These are phyloP conservation scores for Baryphthengus martii DNA, from an alignment of 2,113 vertebrate species.

Conservation along the genomic window DNA sequence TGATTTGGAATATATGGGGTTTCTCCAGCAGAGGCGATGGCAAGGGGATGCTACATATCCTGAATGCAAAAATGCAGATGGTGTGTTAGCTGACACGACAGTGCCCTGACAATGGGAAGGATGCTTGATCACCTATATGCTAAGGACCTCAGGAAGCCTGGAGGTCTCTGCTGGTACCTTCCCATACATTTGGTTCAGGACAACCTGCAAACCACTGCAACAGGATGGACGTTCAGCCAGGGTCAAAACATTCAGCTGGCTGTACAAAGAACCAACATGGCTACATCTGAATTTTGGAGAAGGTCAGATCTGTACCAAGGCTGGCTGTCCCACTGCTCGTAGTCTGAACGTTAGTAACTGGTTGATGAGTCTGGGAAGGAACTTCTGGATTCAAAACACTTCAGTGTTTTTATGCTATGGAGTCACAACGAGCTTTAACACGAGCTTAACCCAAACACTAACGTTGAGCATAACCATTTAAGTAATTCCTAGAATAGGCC, in stretches of 20 bases:
- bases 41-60: not conserved
- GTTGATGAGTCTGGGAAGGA: not conserved
- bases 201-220: not conserved
- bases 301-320: not conserved
- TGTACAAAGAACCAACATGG: not conserved
- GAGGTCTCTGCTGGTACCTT: not conserved
- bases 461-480: not conserved
- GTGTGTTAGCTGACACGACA: not conserved
- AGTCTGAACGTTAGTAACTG: not conserved
- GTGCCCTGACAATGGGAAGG: not conserved
- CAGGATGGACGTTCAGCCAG: not conserved
- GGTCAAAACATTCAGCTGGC: not conserved
- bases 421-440: not conserved
- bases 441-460: not conserved
- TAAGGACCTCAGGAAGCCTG: not conserved
- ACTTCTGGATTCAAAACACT: not conserved
- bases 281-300: not conserved
- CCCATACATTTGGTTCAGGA: not conserved
- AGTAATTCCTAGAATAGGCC: not conserved
- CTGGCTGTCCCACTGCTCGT: not conserved
- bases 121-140: not conserved
- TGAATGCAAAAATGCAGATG: not conserved
- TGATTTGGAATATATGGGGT: not conserved
- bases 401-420: not conserved
- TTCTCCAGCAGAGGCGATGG: not conserved